These are phyloP conservation scores for Catharus bicknelli DNA, from an alignment of 2,113 vertebrate species.

Conservation along the genomic window DNA sequence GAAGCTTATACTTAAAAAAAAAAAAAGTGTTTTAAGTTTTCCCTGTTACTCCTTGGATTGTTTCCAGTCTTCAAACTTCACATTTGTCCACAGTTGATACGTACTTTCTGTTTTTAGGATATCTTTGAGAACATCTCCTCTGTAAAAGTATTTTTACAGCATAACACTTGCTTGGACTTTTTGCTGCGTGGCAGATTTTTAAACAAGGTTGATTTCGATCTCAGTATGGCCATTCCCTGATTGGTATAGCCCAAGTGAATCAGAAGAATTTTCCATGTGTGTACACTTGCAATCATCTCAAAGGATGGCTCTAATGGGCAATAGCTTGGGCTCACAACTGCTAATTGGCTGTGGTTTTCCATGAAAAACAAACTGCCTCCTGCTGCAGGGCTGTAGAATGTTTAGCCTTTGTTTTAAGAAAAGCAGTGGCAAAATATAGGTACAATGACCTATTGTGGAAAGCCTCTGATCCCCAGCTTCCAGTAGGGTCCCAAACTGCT, in stretches of 20 bases:
- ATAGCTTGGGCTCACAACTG: conserved; percentile 18
- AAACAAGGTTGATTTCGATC: not conserved
- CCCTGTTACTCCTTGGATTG: not conserved
- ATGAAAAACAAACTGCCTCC: not conserved
- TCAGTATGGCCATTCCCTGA: not conserved
- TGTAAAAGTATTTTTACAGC: not conserved
- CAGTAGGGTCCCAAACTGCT: not conserved
- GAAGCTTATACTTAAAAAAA: not conserved
- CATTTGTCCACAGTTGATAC: not conserved
- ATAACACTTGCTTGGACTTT: not conserved
- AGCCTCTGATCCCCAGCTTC: not conserved
- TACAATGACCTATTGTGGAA: not conserved
- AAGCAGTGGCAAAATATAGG: not conserved
- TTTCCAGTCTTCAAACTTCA: not conserved
- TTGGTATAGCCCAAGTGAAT: not conserved
- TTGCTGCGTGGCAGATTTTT: not conserved
- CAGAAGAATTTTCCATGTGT: not conserved
- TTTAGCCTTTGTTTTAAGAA: not conserved
- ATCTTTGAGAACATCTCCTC: not conserved
- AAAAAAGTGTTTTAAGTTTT: not conserved
- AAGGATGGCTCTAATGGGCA: conserved; percentile 5
- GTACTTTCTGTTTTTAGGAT: not conserved
- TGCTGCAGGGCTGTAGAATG: not conserved
- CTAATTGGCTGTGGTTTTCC: conserved; percentile 23
- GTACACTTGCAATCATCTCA: not conserved